These are phyloP conservation scores for Dysdera silvatica DNA, from an alignment of 1,140 invertebrate genomes.

Conservation along the genomic window DNA sequence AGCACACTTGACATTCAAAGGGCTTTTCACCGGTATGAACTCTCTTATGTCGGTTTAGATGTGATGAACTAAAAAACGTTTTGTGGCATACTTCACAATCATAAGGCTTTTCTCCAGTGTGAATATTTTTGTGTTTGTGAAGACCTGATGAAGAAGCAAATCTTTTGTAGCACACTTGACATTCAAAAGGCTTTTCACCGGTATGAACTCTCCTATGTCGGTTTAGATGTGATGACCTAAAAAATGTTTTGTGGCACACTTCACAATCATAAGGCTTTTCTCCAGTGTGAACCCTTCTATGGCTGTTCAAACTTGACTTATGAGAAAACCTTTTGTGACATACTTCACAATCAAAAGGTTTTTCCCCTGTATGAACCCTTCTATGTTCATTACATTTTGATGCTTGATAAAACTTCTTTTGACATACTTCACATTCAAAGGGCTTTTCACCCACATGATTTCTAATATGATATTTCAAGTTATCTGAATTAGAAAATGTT, in stretches of 20 bases:
- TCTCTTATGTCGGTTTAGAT: too few species aligned
- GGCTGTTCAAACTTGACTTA: neutral
- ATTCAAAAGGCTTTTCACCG: too few species aligned
- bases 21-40: too few species aligned
- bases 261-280: neutral
- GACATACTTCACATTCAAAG: constrained; percentile 47
- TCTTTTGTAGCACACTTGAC: too few species aligned
- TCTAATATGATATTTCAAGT: constrained; percentile 1
- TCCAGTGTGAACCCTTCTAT: neutral
- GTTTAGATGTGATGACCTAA: too few species aligned
- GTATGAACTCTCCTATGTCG: too few species aligned
- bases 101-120: too few species aligned
- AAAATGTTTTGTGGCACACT: neutral
- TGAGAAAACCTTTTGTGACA: constrained; percentile 46
- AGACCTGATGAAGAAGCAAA: too few species aligned
- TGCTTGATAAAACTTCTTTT: constrained; percentile 27
- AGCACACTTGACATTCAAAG: too few species aligned
- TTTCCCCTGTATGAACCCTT: constrained; percentile 41
- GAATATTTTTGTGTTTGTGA: too few species aligned
- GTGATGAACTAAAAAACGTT: too few species aligned
- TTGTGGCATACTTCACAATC: too few species aligned
- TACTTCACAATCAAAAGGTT: constrained; percentile 42
- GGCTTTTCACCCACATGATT: constrained; percentile 40
- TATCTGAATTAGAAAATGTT: constrained; percentile 52
- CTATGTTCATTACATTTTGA: constrained; percentile 8